These are phyloP conservation scores for Amiota minor DNA, from an alignment of 2,888 invertebrate species.

Conservation along the genomic window DNA sequence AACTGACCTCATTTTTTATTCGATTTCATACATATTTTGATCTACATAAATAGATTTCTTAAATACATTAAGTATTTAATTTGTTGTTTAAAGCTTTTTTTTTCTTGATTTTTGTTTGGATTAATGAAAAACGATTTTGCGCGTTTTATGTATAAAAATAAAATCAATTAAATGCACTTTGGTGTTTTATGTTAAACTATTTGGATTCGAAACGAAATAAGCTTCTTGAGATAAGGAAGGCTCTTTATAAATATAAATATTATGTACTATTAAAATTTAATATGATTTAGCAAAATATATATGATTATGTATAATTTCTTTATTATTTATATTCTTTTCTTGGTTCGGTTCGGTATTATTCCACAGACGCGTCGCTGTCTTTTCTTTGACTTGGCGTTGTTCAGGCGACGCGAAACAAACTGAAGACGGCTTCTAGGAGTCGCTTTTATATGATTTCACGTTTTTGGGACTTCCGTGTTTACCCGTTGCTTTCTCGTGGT, in stretches of 20 bases:
- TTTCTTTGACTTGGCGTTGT: slow-evolving; percentile 29
- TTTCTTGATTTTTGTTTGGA: slow-evolving; percentile 16
- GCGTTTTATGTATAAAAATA: not conserved
- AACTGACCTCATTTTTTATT: slow-evolving; percentile 15
- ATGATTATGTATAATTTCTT: slow-evolving; percentile 39
- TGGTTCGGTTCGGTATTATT: slow-evolving; percentile 27
- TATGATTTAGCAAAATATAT: slow-evolving; percentile 54
- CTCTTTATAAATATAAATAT: not conserved
- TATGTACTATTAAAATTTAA: slow-evolving; percentile 11
- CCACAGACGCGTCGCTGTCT: no score
- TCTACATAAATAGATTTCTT: slow-evolving; percentile 7
- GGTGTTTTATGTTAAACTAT: slow-evolving; percentile 44
- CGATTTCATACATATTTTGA: slow-evolving; percentile 36
- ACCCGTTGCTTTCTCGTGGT: slow-evolving; percentile 57
- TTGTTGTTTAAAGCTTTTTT: slow-evolving; percentile 10
- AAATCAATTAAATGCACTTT: slow-evolving; percentile 57
- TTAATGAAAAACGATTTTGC: slow-evolving; percentile 6
- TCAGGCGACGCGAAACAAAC: slow-evolving; percentile 49
- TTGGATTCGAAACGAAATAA: not conserved
- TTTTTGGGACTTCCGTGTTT: slow-evolving; percentile 56
- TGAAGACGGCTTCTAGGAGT: slow-evolving; percentile 35
- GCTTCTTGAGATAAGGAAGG: not conserved
- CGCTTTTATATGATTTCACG: slow-evolving; percentile 23
- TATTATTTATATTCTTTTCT: slow-evolving; percentile 35
- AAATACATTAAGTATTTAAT: slow-evolving; percentile 18